A percentile compares a stretch with the other conserved stretches of the same genome.
phyloP scores from a whole-genome alignment of 2,888 invertebrate genomes.

The Selenia dentaria region DNA sequence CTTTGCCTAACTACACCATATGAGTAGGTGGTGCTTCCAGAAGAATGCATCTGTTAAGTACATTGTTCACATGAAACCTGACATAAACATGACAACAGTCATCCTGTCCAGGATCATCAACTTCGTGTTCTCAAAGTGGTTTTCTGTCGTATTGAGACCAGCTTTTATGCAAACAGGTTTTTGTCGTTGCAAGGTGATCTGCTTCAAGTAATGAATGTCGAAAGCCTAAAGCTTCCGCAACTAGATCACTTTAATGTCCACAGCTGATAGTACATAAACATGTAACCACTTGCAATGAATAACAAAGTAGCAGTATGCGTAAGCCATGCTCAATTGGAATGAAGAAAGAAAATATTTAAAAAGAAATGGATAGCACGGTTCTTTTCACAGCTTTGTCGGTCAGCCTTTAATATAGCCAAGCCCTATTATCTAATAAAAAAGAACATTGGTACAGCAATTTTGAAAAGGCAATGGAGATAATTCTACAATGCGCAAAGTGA shows the following conservation, averaged over 20 bases:
- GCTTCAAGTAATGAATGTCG: constrained; percentile 38
- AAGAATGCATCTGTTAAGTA: constrained; percentile 8
- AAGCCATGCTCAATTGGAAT: too few species aligned
- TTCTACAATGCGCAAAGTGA: constrained; percentile 19
- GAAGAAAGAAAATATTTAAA: not conserved
- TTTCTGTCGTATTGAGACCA: constrained; percentile 32
- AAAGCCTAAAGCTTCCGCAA: constrained; percentile 49
- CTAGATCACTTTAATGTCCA: constrained; percentile 27
- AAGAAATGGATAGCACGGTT: constrained; percentile 1
- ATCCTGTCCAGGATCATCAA: constrained; percentile 52
- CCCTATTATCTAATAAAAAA: constrained; percentile 22
- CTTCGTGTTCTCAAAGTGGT: constrained; percentile 42
- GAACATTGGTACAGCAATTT: constrained; percentile 12
- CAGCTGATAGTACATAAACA: constrained; percentile 22
- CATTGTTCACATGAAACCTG: constrained; percentile 31
- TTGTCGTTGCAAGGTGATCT: constrained; percentile 58
- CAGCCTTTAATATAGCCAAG: not conserved
- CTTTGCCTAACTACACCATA: too few species aligned
- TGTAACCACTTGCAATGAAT: constrained; percentile 7
- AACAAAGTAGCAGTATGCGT: not conserved
- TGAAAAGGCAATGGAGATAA: constrained; percentile 12
- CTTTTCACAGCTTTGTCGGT: constrained; percentile 20
- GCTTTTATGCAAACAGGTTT: constrained; percentile 55
- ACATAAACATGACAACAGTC: too few species aligned
- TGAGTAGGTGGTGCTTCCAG: too few species aligned